These are phyloP conservation scores for Drosophila differens DNA, from an alignment of 2,888 invertebrate species.

Conservation along the genomic window DNA sequence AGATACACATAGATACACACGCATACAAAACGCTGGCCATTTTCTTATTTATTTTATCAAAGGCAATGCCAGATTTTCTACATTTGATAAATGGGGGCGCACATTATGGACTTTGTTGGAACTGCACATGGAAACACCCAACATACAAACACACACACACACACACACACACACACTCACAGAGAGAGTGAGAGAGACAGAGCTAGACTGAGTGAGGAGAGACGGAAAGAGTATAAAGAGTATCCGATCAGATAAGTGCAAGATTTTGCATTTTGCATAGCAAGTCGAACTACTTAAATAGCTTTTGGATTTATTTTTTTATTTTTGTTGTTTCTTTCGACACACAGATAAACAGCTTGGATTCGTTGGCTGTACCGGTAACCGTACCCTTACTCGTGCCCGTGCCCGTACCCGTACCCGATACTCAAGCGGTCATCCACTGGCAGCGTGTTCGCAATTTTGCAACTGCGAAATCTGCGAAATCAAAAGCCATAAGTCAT, in stretches of 20 bases:
- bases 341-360: background rate
- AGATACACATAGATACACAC: slow-evolving; percentile 29
- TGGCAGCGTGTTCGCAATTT: slow-evolving; percentile 16
- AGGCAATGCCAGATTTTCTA: slow-evolving; percentile 65
- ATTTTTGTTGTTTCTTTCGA: background rate
- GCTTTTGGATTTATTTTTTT: background rate
- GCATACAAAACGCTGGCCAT: slow-evolving; percentile 64
- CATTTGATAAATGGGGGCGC: slow-evolving; percentile 73
- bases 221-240: background rate
- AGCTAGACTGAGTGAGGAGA: background rate
- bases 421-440: slow-evolving; percentile 12
- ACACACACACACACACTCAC: background rate
- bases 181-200: background rate
- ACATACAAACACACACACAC: background rate
- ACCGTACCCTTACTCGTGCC: background rate
- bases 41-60: slow-evolving; percentile 75
- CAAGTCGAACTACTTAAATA: background rate
- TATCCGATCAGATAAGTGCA: background rate
- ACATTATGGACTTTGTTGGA: slow-evolving; percentile 58
- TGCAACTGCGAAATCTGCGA: slow-evolving; percentile 21
- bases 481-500: slow-evolving; percentile 27
- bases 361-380: background rate
- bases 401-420: background rate
- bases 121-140: slow-evolving; percentile 7
- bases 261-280: background rate